phyloP scores from a whole-genome alignment of 64 coral and sea anemone genomes.

The Montipora cactus region DNA sequence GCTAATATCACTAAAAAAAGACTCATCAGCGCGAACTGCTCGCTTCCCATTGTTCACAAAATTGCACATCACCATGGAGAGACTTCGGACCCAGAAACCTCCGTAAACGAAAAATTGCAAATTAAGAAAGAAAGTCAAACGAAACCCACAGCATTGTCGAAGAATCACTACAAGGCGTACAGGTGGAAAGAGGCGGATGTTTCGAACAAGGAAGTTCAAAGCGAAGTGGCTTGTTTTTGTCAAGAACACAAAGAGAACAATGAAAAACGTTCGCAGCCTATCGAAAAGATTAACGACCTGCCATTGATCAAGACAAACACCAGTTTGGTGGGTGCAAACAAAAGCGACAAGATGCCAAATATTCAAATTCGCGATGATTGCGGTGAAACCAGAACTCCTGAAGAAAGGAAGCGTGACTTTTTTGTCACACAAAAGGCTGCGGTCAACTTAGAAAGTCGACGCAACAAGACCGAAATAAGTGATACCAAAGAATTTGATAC shows the following conservation, averaged over 20 bases:
- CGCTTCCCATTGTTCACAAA: conserved; percentile 52
- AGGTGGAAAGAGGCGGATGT: conserved; percentile 35
- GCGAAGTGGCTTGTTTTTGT: conserved; percentile 28
- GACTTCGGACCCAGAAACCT: conserved; percentile 44
- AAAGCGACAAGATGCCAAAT: conserved; percentile 45
- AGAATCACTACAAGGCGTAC: conserved; percentile 25
- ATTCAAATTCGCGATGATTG: conserved; percentile 2
- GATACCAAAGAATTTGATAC: conserved; percentile 26
- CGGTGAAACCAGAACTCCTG: neutral
- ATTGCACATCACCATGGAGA: conserved; percentile 63
- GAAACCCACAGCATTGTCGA: neutral
- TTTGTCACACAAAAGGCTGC: conserved; percentile 74
- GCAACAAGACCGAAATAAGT: neutral
- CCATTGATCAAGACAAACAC: conserved; percentile 60
- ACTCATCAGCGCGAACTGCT: conserved; percentile 15
- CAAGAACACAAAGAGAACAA: conserved; percentile 19
- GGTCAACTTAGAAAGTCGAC: neutral
- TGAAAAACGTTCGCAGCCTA: conserved; percentile 1
- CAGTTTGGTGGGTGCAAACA: conserved; percentile 62
- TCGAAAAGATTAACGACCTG: conserved; percentile 19
- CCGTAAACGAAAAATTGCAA: conserved; percentile 10
- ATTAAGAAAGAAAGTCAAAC: conserved; percentile 43
- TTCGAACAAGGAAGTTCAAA: neutral
- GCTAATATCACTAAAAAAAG: neutral
- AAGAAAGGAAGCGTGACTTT: conserved; percentile 31